Conservation (phyloP, 2,888 invertebrate genomes). For the Aromia moschata region DNA sequence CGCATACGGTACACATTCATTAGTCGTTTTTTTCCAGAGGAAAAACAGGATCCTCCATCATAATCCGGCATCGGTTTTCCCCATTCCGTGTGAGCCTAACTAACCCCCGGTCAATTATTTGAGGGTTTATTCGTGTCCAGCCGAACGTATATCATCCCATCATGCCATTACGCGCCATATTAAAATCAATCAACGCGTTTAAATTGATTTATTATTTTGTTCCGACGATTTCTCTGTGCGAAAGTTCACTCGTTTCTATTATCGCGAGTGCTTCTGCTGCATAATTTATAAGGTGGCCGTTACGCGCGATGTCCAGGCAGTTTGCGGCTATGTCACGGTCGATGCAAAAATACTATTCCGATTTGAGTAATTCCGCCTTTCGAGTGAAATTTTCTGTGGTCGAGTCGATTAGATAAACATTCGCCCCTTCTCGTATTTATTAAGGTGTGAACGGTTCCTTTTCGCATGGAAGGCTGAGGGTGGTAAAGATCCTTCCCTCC, state of each 20-base stretch:
- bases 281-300: neutral
- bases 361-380: neutral
- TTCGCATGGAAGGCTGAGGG: no score
- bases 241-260: neutral
- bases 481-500: no score
- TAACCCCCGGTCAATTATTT: neutral
- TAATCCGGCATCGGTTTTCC: neutral
- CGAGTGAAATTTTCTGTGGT: no score
- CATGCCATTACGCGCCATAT: neutral
- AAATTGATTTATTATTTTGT: conserved; percentile 17
- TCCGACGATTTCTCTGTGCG: conserved; percentile 1
- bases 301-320: no score
- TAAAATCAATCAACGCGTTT: neutral
- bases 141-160: neutral
- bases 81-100: neutral
- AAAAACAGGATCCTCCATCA: no score
- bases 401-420: no score
- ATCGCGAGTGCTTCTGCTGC: neutral
- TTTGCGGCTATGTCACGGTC: neutral
- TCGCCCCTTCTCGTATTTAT: no score
- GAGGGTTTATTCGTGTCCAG: neutral
- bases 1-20: no score
- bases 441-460: no score
- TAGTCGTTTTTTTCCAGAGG: no score
- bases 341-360: neutral